These are phyloP conservation scores for Homalodisca vitripennis DNA, from an alignment of 1,140 invertebrate species.

Conservation along the genomic window DNA sequence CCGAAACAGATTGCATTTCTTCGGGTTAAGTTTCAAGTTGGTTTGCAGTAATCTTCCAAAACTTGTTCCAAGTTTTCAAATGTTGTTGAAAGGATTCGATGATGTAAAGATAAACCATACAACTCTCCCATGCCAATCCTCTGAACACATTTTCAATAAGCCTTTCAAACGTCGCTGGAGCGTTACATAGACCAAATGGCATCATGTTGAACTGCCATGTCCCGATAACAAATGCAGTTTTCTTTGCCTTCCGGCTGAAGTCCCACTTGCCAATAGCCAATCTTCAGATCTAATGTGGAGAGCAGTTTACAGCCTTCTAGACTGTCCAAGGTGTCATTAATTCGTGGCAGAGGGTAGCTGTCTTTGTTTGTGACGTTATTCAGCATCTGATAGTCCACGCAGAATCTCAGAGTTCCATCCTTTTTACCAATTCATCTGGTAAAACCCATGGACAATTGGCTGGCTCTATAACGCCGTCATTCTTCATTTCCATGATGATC, in stretches of 20 bases:
- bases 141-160: not conserved
- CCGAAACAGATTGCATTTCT: constrained; percentile 2
- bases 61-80: not conserved
- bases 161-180: not conserved
- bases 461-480: constrained; percentile 3
- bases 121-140: not conserved
- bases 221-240: not conserved
- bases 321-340: constrained; percentile 49
- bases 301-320: not conserved
- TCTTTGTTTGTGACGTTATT: constrained; percentile 50
- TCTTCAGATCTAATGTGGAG: not conserved
- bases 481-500: constrained; percentile 9
- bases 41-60: not conserved
- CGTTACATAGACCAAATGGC: not conserved
- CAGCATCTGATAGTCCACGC: constrained; percentile 50
- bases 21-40: constrained; percentile 17
- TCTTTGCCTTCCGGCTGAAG: not conserved
- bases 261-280: not conserved
- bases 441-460: not conserved
- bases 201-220: constrained; percentile 18
- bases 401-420: constrained; percentile 48
- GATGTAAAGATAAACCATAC: not conserved
- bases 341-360: constrained; percentile 51
- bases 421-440: constrained; percentile 38
- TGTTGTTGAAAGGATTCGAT: not conserved